Percentiles rank a stretch among this genome's conserved stretches.
Conservation (phyloP, 2,113 vertebrate species). For the Pavo muticus region DNA sequence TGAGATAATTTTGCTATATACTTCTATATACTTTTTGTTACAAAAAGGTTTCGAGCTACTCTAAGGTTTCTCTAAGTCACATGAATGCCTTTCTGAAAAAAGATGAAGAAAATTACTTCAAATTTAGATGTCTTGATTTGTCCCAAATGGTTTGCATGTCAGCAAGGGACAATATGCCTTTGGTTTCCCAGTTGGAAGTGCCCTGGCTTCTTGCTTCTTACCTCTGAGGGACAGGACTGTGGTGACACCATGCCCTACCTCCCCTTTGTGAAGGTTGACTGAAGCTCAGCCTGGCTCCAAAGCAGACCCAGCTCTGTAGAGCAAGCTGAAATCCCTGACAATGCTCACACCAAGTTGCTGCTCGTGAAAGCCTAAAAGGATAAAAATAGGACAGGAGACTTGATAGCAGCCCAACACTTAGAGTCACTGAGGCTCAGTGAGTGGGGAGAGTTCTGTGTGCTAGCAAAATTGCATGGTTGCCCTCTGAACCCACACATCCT, state of each 20-base stretch:
- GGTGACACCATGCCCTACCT: not conserved
- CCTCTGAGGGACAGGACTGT: not conserved
- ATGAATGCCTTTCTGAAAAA: constrained; percentile 30
- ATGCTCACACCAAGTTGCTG: not conserved
- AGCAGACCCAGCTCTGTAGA: not conserved
- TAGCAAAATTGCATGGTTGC: not conserved
- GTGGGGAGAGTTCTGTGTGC: rapidly evolving
- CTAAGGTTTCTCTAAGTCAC: not conserved
- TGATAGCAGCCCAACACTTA: not conserved
- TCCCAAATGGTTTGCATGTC: constrained; percentile 24
- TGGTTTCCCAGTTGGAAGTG: not conserved
- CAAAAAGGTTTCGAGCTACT: constrained; percentile 11
- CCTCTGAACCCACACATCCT: not conserved
- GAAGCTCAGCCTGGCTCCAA: not conserved
- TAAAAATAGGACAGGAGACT: not conserved
- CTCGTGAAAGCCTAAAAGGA: not conserved
- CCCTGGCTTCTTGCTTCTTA: not conserved
- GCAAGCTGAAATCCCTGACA: not conserved
- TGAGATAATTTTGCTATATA: not conserved
- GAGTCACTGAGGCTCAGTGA: not conserved
- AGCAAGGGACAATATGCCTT: constrained; percentile 13
- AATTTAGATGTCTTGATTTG: constrained; percentile 16
- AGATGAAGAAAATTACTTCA: constrained; percentile 32
- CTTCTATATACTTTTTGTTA: not conserved
- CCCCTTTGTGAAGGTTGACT: not conserved